Evolutionary conservation across 2,113 vertebrate species (phyloP), one percentile per base, ranked within the genome.

Genomic region (Amphiprion ocellaris): DNA sequence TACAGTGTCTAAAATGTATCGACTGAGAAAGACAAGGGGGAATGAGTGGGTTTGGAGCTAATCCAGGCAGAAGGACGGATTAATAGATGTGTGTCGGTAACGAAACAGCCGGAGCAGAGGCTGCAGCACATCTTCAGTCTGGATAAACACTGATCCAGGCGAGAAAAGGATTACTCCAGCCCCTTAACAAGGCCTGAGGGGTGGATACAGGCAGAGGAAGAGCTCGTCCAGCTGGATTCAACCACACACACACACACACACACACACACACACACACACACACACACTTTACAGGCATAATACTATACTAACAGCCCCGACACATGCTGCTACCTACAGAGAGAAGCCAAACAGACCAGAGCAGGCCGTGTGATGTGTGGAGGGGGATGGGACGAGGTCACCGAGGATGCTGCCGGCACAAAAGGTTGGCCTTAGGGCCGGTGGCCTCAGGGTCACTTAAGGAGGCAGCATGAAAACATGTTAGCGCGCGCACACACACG

Each of bases 391-490:
- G 30, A 60, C 21, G 9, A 77, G 86, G 89, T 92, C 89, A 92
- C 39, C 4, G 10, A 75, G 79, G 82, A 83, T 81, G 83, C 84
- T 79, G 72, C 87, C 73, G 71, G 17, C 62, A 90, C 88, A 91
- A 92, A 82, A 69, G 85, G 21, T 73, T 80, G 77, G 88, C 88
- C 87, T 89, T 74, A 87, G 80, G 88, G 85, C 83, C 65, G 70
- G 17, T 90, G 90, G 68, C 90, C 88, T 88, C 26, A 61, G 82
- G 85, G 90, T 91, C 89, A 90, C 69, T 83, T 82, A 82, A 85
- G 71, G 72, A 81, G 70, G 70, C 86, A 84, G 71, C 60, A 88
- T 81, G 52, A 52, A 77, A 80, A 74, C 61, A 71, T 64, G 70
- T 49, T 28, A 28, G 59, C 14, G 49, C n/a, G n/a, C n/a, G n/a